Evolutionary conservation across 1,140 invertebrate genomes (phyloP).

Genomic region (Ips nitidus): DNA sequence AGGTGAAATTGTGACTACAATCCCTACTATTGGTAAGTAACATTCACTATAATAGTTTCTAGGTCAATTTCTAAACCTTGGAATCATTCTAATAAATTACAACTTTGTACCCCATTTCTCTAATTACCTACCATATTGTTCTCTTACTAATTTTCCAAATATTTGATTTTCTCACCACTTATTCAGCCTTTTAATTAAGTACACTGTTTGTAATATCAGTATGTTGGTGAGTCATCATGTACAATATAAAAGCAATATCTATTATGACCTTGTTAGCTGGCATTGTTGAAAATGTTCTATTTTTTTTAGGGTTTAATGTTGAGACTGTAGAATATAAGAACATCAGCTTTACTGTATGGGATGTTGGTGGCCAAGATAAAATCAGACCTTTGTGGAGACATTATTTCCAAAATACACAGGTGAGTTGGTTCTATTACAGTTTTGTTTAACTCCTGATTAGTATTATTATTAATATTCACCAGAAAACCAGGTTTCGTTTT

Average conservation of each 20-base stretch:
- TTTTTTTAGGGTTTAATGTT: constrained; percentile 83
- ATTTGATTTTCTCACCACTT: too few relatives aligned
- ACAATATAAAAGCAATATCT: not conserved
- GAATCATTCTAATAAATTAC: not conserved
- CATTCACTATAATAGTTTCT: constrained; percentile 7
- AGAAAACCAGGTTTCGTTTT: not conserved
- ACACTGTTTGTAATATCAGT: too few relatives aligned
- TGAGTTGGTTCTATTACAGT: constrained; percentile 44
- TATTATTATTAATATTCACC: not conserved
- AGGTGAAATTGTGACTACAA: constrained; percentile 99
- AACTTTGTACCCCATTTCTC: too few relatives aligned
- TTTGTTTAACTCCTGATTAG: not conserved
- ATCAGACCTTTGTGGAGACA: constrained; percentile 89
- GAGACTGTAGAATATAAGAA: constrained; percentile 97
- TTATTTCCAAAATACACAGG: constrained; percentile 76
- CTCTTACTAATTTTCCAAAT: too few relatives aligned
- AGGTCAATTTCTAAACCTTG: not conserved
- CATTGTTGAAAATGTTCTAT: constrained; percentile 6
- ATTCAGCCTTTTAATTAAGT: too few relatives aligned
- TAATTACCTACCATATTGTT: too few relatives aligned
- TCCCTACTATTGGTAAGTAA: constrained; percentile 95
- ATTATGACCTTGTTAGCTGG: constrained; percentile 18
- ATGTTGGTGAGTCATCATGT: constrained; percentile 25
- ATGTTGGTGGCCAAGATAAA: constrained; percentile 92
- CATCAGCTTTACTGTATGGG: constrained; percentile 91